A percentile compares a stretch with the other conserved stretches of the same genome.
phyloP scores from a whole-genome alignment of 2,113 vertebrate species.

The Mixornis gularis region DNA sequence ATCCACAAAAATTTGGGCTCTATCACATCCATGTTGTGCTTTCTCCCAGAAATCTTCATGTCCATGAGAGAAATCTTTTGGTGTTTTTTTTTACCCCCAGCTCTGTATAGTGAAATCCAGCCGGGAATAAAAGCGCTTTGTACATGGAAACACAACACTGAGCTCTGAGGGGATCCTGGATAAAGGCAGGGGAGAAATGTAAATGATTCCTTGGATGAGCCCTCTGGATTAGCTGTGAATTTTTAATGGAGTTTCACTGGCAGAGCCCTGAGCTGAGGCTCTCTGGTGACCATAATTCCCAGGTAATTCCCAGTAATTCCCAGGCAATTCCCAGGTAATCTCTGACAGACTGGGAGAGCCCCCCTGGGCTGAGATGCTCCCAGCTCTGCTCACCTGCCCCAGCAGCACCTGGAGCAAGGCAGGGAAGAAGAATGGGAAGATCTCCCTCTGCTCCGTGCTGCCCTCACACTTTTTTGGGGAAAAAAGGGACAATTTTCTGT shows the following conservation, averaged over 20 bases:
- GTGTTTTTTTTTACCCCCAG: fast-evolving
- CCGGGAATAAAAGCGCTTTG: background rate
- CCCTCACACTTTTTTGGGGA: fast-evolving
- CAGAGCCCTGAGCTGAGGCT: background rate
- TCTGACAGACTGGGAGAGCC: background rate
- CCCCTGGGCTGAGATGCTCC: background rate
- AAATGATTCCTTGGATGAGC: conserved; percentile 9
- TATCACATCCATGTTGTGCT: background rate
- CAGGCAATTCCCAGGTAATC: background rate
- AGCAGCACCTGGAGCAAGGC: background rate
- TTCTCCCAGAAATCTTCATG: background rate
- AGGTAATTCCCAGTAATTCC: background rate
- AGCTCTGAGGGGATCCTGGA: background rate
- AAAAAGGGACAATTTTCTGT: background rate
- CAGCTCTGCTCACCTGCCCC: background rate
- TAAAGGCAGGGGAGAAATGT: background rate
- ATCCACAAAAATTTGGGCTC: background rate
- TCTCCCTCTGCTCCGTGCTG: fast-evolving
- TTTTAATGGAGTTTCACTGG: background rate
- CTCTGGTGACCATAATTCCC: background rate
- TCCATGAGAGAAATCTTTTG: background rate
- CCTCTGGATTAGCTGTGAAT: conserved; percentile 1
- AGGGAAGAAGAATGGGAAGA: fast-evolving
- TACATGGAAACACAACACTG: background rate
- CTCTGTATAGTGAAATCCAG: background rate